Conservation (phyloP, 2,888 invertebrate genomes). For the Terebella lapidaria region DNA sequence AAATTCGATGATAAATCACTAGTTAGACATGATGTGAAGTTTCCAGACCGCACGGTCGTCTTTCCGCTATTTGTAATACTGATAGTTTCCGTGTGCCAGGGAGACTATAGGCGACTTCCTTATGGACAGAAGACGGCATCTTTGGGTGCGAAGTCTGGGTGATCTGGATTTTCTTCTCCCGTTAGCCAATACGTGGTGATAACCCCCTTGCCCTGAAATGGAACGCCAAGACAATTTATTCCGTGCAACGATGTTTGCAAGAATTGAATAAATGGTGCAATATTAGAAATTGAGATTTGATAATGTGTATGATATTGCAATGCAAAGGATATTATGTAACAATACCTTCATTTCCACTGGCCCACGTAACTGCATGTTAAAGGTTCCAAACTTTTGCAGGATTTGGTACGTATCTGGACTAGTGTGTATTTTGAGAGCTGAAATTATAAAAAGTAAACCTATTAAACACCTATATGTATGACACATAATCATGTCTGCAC, state of each 20-base stretch:
- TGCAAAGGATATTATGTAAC: too few species aligned
- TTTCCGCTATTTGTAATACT: too few species aligned
- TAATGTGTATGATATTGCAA: too few species aligned
- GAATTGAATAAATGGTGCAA: too few species aligned
- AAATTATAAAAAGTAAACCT: not conserved
- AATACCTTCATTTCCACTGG: constrained; percentile 85
- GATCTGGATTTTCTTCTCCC: constrained; percentile 28
- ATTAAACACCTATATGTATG: not conserved
- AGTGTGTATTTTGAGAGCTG: constrained; percentile 59
- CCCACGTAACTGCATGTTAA: constrained; percentile 76
- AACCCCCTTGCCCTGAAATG: constrained; percentile 31
- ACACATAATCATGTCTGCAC: too few species aligned
- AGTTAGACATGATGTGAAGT: too few species aligned
- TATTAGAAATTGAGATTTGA: too few species aligned
- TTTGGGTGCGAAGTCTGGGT: constrained; percentile 24
- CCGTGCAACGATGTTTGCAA: not conserved
- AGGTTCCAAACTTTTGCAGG: constrained; percentile 78
- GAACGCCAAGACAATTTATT: not conserved
- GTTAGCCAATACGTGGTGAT: constrained; percentile 31
- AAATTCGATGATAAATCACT: too few species aligned
- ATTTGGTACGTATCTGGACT: constrained; percentile 81
- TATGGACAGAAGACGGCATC: not conserved
- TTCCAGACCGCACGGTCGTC: too few species aligned
- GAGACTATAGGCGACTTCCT: too few species aligned
- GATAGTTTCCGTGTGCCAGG: too few species aligned